Conservation (phyloP, 2,888 invertebrate species). For the Sarcophaga rosellei region DNA sequence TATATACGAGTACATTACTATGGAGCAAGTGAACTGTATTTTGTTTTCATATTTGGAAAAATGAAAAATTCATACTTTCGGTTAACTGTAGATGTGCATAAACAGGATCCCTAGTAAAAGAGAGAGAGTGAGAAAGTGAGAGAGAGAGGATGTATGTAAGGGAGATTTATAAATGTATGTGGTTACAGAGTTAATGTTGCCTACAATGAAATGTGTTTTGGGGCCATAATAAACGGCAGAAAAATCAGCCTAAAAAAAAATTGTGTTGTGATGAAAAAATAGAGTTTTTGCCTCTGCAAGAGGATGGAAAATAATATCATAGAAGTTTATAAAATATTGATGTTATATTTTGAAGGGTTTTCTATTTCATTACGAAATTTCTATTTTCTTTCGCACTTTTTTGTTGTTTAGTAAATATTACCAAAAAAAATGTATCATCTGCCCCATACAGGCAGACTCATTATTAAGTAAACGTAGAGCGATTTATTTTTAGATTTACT, state of each 20-base stretch:
- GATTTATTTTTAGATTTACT: neutral
- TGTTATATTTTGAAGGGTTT: conserved; percentile 7
- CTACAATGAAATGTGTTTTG: conserved; percentile 21
- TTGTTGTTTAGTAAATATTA: neutral
- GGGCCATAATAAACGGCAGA: neutral
- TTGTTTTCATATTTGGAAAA: neutral
- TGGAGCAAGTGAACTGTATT: neutral
- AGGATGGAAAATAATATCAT: neutral
- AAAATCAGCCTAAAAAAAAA: neutral
- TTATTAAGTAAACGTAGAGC: conserved; percentile 29
- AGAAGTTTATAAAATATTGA: conserved; percentile 30
- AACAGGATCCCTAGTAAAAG: neutral
- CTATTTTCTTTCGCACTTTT: neutral
- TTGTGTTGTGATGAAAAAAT: neutral
- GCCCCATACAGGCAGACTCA: neutral
- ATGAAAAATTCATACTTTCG: neutral
- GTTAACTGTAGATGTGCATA: neutral
- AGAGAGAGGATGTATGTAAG: neutral
- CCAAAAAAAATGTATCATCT: neutral
- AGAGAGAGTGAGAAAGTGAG: no score
- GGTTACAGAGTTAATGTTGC: conserved; percentile 48
- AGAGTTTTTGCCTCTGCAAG: neutral
- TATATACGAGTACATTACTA: neutral
- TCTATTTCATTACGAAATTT: neutral
- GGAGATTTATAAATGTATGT: conserved; percentile 27